Conservation (phyloP, 2,113 vertebrate species). For the Onychostoma macrolepis region DNA sequence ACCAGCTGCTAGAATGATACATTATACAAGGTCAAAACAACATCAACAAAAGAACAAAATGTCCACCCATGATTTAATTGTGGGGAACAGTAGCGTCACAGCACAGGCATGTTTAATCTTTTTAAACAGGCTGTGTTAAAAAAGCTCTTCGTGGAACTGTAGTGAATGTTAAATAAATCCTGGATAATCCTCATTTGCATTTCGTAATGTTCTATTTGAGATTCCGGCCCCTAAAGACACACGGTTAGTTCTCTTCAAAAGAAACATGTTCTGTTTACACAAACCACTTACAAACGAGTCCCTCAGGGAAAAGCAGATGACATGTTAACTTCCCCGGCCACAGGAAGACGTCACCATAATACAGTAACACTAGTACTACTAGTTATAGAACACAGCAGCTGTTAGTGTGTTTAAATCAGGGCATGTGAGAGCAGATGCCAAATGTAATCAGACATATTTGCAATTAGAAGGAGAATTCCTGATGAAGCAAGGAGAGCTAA, state of each 20-base stretch:
- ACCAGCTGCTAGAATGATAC: neutral
- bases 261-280: conserved; percentile 65
- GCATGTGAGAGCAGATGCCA: neutral
- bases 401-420: neutral
- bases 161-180: conserved; percentile 43
- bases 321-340: conserved; percentile 53
- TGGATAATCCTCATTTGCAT: conserved; percentile 32
- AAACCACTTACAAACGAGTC: conserved; percentile 69
- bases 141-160: conserved; percentile 19
- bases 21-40: neutral
- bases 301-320: conserved; percentile 62
- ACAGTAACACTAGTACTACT: neutral
- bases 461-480: neutral
- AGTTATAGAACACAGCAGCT: neutral
- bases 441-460: neutral
- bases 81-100: neutral
- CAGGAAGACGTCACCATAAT: conserved; percentile 16
- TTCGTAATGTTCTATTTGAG: conserved; percentile 62
- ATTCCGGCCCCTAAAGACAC: conserved; percentile 44
- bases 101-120: neutral
- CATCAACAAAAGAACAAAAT: neutral
- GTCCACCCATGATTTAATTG: neutral
- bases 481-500: conserved; percentile 60
- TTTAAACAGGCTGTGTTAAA: neutral
- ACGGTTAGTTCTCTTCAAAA: conserved; percentile 37